Evolutionary conservation across 2,888 invertebrate genomes (phyloP).

Genomic region (Metopia argyrocephala): DNA sequence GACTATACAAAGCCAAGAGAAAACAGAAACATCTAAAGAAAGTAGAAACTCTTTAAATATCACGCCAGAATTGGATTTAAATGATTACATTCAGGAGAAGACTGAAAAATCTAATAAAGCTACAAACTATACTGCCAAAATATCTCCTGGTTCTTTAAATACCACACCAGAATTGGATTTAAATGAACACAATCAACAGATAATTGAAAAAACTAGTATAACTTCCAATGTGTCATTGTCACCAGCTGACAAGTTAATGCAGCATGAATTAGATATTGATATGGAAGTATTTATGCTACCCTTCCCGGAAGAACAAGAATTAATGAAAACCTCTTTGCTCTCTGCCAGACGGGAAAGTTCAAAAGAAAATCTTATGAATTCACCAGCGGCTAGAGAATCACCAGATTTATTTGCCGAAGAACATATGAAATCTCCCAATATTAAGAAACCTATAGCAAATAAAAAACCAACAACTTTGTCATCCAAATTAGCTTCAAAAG

Average conservation of each 20-base stretch:
- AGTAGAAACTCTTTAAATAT: neutral
- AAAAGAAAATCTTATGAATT: conserved; percentile 29
- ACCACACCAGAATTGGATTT: conserved; percentile 48
- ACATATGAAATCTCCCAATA: conserved; percentile 16
- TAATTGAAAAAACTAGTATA: neutral
- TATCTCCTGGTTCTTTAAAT: conserved; percentile 34
- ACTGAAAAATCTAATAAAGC: neutral
- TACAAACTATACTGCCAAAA: conserved; percentile 10
- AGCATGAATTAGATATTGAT: conserved; percentile 74
- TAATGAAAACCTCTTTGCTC: conserved; percentile 41
- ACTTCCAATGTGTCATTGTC: neutral
- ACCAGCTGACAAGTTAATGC: conserved; percentile 24
- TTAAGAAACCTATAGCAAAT: conserved; percentile 64
- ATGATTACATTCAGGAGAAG: neutral
- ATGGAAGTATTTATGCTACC: conserved; percentile 80
- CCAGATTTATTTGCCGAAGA: conserved; percentile 72
- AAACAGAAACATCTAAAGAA: no score
- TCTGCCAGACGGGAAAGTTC: conserved; percentile 23
- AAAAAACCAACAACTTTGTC: conserved; percentile 44
- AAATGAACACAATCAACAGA: neutral
- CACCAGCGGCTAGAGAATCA: conserved; percentile 60
- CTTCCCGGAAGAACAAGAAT: conserved; percentile 77
- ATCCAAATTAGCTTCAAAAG: conserved; percentile 29
- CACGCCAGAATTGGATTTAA: conserved; percentile 12
- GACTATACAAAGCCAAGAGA: no score